Base-by-base conservation (phyloP, 2,888 invertebrate genomes). In the Nyleta sp. region DNA sequence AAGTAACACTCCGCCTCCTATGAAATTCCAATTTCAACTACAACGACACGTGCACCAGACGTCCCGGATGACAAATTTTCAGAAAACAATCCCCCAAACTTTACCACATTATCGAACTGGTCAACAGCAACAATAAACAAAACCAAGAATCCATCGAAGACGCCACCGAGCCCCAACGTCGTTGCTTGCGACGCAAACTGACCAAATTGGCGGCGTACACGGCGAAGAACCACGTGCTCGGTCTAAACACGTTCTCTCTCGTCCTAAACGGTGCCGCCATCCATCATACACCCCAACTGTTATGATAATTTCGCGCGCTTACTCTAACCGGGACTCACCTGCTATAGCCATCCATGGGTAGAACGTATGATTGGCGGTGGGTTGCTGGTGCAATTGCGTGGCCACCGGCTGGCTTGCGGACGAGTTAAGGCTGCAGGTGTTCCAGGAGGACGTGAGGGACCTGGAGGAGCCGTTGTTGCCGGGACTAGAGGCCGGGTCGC, bases 291-390 rank as follows among this genome's bases (percentile, higher is more conserved):
- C 7, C 84, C 80, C 53, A 86, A 83, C 85, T 84, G 84, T 87
- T 87, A 88, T 85, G 87, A 87, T 87, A 87, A 87, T 88, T 83
- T 24, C 84, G 81, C 65, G 82, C 62, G 70, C 71, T 83, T 81
- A 22, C 11, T 28, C 35, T 80, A 82, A 84, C 83, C 80, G 83
- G 82, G 84, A 93, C 96, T 95, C 92, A 97, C 98, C 98, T 97
- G 97, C 97, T 94, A 98, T 97, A 92, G 97, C 97, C 98, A 98
- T 98, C 98, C 98, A 98, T 87, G 98, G 98, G 92, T 98, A 98
- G 93, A 98, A 98, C 90, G 97, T 97, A 94, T 97, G 97, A 92
- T 95, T 96, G 92, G 94, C 94, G 91, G 95, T 94, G 92, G 96
- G 96, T 92, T 97, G 97, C 90, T 92, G 93, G 92, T 97, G 96